Conservation (phyloP, 2,888 invertebrate genomes). For the Lasiommata megera region DNA sequence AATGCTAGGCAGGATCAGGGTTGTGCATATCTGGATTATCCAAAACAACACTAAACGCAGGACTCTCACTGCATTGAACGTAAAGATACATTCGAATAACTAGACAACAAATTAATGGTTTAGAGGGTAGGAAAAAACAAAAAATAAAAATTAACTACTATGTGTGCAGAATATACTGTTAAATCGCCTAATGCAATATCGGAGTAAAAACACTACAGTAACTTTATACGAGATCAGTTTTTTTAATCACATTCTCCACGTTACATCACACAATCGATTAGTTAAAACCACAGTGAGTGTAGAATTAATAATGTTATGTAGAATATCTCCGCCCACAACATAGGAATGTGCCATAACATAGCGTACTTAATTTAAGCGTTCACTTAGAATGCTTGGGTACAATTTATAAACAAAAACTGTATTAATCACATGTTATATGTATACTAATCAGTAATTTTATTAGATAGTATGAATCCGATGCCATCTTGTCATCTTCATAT, state of each 20-base stretch:
- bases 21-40: slow-evolving; percentile 77
- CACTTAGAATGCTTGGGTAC: too few relatives aligned
- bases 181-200: slow-evolving; percentile 31
- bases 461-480: too few relatives aligned
- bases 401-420: too few relatives aligned
- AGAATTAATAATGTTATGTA: slow-evolving; percentile 1
- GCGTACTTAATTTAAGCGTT: too few relatives aligned
- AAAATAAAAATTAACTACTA: slow-evolving; percentile 23
- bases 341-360: neutral
- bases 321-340: neutral
- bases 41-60: slow-evolving; percentile 56
- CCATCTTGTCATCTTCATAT: too few relatives aligned
- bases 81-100: slow-evolving; percentile 33
- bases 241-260: slow-evolving; percentile 61
- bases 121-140: slow-evolving; percentile 30
- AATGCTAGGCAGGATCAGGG: slow-evolving; percentile 24
- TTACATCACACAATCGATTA: slow-evolving; percentile 54
- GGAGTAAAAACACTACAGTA: slow-evolving; percentile 25
- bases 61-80: slow-evolving; percentile 41
- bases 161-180: slow-evolving; percentile 76
- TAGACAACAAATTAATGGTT: slow-evolving; percentile 41
- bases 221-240: slow-evolving; percentile 18
- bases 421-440: too few relatives aligned
- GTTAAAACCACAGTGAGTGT: slow-evolving; percentile 19
- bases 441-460: too few relatives aligned